These are phyloP conservation scores for Amblyornis subalaris DNA, from an alignment of 2,113 vertebrate species.

Conservation along the genomic window DNA sequence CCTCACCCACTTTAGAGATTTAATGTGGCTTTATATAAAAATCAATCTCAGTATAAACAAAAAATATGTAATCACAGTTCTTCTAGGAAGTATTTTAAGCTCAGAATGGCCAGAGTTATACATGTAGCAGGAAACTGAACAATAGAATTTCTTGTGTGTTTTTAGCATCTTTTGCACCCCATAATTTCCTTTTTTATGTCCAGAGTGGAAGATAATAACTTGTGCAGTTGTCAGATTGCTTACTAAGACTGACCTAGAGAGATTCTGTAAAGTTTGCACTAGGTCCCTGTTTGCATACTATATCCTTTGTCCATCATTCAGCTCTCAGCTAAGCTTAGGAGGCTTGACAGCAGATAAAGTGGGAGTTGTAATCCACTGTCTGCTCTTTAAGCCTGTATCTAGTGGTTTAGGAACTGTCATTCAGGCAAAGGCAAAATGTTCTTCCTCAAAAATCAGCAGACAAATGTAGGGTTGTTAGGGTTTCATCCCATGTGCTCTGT, in stretches of 20 bases:
- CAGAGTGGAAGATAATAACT: neutral
- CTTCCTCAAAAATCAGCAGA: neutral
- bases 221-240: neutral
- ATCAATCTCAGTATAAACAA: neutral
- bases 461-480: neutral
- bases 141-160: neutral
- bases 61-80: neutral
- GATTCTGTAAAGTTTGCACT: neutral
- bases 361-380: neutral
- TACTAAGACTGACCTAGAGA: neutral
- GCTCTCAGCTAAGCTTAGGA: neutral
- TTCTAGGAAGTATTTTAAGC: neutral
- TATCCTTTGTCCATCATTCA: neutral
- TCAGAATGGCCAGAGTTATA: neutral
- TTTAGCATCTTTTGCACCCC: neutral
- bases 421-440: neutral
- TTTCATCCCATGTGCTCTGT: neutral
- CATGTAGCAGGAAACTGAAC: neutral
- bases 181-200: neutral
- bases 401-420: neutral
- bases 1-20: neutral
- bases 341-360: neutral
- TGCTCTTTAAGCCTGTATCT: neutral
- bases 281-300: neutral
- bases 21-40: neutral